These are phyloP conservation scores for Xiphophorus birchmanni DNA, from an alignment of 2,797 vertebrate genomes.

Conservation along the genomic window DNA sequence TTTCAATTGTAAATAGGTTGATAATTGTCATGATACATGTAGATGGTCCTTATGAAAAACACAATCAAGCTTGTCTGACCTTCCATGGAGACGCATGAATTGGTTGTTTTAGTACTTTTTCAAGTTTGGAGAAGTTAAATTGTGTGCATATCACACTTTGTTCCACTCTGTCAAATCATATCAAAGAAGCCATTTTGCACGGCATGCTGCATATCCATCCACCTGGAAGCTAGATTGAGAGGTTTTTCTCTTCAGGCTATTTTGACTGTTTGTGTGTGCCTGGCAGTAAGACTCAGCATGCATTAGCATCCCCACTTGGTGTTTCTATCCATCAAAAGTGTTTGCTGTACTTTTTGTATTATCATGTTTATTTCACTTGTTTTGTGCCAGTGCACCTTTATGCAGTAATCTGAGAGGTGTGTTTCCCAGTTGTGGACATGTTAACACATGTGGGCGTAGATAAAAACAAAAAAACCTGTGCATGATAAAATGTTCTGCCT, in stretches of 20 bases:
- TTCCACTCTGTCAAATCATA: constrained; percentile 66
- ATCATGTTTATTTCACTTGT: not conserved
- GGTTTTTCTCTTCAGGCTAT: constrained; percentile 38
- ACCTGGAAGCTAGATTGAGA: constrained; percentile 56
- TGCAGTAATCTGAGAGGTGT: constrained; percentile 1
- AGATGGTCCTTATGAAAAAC: not conserved
- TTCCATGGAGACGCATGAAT: constrained; percentile 2
- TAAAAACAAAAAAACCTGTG: not conserved
- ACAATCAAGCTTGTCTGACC: not conserved
- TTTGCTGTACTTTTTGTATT: not conserved
- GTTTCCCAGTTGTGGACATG: constrained; percentile 17
- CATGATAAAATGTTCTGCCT: constrained; percentile 39
- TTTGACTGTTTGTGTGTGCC: constrained; percentile 31
- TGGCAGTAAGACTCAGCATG: not conserved
- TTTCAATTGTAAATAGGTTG: not conserved
- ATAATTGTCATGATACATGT: not conserved
- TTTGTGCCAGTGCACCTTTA: not conserved
- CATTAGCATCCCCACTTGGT: not conserved
- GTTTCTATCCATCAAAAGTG: not conserved
- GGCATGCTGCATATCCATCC: constrained; percentile 35
- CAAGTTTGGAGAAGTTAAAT: constrained; percentile 56
- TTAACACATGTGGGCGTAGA: constrained; percentile 14
- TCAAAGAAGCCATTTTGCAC: constrained; percentile 57
- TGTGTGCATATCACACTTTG: constrained; percentile 55
- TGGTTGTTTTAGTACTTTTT: constrained; percentile 40